Evolutionary conservation across 2,113 vertebrate species (phyloP).

Genomic region (Corythoichthys intestinalis): DNA sequence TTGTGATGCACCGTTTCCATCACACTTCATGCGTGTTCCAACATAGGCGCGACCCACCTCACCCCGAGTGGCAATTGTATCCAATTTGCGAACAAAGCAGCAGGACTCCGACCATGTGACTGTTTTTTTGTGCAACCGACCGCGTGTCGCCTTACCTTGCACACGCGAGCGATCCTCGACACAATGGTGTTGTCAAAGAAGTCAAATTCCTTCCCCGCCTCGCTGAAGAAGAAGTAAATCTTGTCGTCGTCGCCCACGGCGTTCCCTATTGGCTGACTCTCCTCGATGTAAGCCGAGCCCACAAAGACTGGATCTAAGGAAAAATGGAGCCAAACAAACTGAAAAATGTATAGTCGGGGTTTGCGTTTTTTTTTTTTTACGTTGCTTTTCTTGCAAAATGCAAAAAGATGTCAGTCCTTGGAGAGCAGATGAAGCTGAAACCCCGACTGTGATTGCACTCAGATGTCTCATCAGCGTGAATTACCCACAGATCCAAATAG

Average conservation of each 20-base stretch:
- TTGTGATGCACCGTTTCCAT: slow-evolving; percentile 21
- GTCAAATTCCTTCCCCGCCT: slow-evolving; percentile 89
- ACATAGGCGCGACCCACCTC: slow-evolving; percentile 23
- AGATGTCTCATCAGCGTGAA: slow-evolving; percentile 46
- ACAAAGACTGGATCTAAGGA: slow-evolving; percentile 85
- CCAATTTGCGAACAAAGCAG: slow-evolving; percentile 39
- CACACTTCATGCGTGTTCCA: slow-evolving; percentile 16
- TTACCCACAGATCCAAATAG: slow-evolving; percentile 50
- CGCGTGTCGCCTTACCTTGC: slow-evolving; percentile 80
- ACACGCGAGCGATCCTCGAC: slow-evolving; percentile 87
- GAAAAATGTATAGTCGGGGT: background rate
- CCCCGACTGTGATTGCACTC: slow-evolving; percentile 34
- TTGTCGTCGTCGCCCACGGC: slow-evolving; percentile 80
- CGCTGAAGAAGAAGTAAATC: slow-evolving; percentile 96
- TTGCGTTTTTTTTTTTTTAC: background rate
- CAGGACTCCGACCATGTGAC: slow-evolving; percentile 5
- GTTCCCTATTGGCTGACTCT: slow-evolving; percentile 77
- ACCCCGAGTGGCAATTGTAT: slow-evolving; percentile 24
- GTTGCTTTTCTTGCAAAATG: slow-evolving; percentile 1
- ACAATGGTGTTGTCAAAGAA: slow-evolving; percentile 93
- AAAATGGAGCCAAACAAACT: slow-evolving; percentile 5
- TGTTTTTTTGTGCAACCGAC: slow-evolving; percentile 10
- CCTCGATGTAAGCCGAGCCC: slow-evolving; percentile 84
- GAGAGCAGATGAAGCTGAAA: slow-evolving; percentile 18
- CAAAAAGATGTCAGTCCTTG: slow-evolving; percentile 12